These are phyloP conservation scores for Bos indicus DNA, from an alignment of 2,113 vertebrate species.

Conservation along the genomic window DNA sequence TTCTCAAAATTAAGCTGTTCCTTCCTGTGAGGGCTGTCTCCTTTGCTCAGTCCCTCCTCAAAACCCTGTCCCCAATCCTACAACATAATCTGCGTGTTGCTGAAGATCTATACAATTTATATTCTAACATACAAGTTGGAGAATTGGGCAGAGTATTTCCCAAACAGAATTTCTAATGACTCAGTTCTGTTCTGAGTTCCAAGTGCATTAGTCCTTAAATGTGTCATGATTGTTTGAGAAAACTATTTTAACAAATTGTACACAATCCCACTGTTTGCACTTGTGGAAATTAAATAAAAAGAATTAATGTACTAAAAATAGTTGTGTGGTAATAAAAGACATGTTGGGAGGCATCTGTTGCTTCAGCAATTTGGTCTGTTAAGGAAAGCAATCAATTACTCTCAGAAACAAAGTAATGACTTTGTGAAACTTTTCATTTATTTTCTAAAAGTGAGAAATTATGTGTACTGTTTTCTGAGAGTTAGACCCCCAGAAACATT, in stretches of 20 bases:
- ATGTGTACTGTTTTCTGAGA: background rate
- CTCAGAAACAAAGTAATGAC: slow-evolving; percentile 15
- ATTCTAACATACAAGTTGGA: slow-evolving; percentile 9
- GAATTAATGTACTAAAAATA: slow-evolving; percentile 39
- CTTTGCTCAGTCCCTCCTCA: background rate
- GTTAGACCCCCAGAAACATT: background rate
- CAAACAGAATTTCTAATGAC: background rate
- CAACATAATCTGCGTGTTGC: background rate
- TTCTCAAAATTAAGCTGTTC: background rate
- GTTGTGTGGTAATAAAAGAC: background rate
- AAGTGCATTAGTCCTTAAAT: background rate
- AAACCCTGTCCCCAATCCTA: background rate
- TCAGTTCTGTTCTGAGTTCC: background rate
- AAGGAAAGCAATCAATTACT: slow-evolving; percentile 16
- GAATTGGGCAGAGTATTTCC: slow-evolving; percentile 50
- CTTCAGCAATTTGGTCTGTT: slow-evolving; percentile 26
- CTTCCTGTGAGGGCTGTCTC: background rate
- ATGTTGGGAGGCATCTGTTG: background rate
- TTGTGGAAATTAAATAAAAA: slow-evolving; percentile 33
- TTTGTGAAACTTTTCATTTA: slow-evolving; percentile 16
- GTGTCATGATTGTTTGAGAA: background rate
- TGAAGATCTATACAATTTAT: background rate
- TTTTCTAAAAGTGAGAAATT: slow-evolving; percentile 22
- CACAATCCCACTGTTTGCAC: slow-evolving; percentile 4
- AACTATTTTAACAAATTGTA: slow-evolving; percentile 24